These are phyloP conservation scores for Plectrocnemia conspersa DNA, from an alignment of 1,140 invertebrate species.

Conservation along the genomic window DNA sequence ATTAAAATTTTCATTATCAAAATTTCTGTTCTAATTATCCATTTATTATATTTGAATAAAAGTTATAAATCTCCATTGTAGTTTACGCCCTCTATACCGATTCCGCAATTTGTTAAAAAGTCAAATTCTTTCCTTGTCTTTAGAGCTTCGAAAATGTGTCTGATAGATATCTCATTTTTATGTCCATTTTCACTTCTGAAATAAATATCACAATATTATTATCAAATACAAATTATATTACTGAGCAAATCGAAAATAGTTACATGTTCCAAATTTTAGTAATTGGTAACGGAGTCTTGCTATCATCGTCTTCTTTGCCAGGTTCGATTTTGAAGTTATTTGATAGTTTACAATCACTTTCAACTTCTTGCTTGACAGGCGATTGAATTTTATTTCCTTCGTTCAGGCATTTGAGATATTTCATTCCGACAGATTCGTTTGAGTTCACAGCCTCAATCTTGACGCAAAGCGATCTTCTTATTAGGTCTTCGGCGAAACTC, in stretches of 20 bases:
- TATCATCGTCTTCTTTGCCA: background rate
- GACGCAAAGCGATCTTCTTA: constrained; percentile 39
- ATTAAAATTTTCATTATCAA: background rate
- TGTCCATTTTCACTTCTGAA: constrained; percentile 22
- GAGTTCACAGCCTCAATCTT: constrained; percentile 29
- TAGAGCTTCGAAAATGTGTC: constrained; percentile 30
- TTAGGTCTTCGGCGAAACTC: constrained; percentile 42
- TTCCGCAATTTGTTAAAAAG: constrained; percentile 27
- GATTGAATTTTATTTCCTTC: too few species aligned
- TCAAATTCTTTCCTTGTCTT: constrained; percentile 25
- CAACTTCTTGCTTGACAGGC: background rate
- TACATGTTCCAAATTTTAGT: constrained; percentile 15
- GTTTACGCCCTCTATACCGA: constrained; percentile 18
- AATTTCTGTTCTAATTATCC: too few species aligned
- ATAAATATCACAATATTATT: constrained; percentile 7
- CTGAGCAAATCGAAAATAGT: background rate
- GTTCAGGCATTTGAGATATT: too few species aligned
- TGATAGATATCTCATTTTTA: constrained; percentile 11
- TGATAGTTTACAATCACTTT: background rate
- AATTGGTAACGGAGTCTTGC: background rate
- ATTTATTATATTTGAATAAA: too few species aligned
- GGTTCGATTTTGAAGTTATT: background rate
- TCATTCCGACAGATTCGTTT: too few species aligned
- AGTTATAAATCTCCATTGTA: constrained; percentile 20
- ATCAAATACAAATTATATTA: background rate